Base-by-base conservation (phyloP, 2,113 vertebrate genomes). In the Chascanopsetta lugubris region DNA sequence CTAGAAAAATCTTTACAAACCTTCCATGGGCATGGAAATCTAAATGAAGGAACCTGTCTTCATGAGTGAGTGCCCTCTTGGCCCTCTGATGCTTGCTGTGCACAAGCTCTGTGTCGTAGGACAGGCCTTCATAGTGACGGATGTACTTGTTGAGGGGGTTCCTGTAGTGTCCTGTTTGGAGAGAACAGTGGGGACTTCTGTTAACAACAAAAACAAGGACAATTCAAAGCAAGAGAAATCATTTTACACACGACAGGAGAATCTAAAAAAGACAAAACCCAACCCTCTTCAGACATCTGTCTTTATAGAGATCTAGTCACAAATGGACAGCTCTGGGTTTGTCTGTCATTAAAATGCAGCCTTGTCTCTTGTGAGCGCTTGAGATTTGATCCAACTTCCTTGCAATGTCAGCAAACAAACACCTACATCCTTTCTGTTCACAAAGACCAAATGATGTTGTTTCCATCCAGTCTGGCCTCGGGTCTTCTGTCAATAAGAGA, bases 1-100 rank as follows among this genome's bases (percentile, higher is more conserved):
- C 3, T 36, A 42, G 12, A 17, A 30, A 56, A 21, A 45, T 15
- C 34, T 38, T 38, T 13, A 92, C 94, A 89, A 81, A 98, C 97
- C 96, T 95, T 90, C 97, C 97, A 83, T 98, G 97, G 32, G 97
- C 95, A 64, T 98, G 96, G 62, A 99, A 99, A 80, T 99, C 93
- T 63, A 99, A 89, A 70, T 89, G 94, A 75, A 99, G 87, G 88
- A 97, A 97, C 67, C 93, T 93, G 82, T 98, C 96, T 69, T 97
- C 92, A 0, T 95, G 94, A 0, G 91, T 92, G 4, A 96, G 61
- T 5, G 96, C 95, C 90, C 97, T 93, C 92, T 94, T 98, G 91
- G 93, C 95, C 92, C 96, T 93, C 91, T 96, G 95, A 91, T 98
- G 97, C 79, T 94, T 95, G 93, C 91, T 92, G 91, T 98, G 95